Evolutionary conservation across 2,888 invertebrate genomes (phyloP).

Genomic region (Agrotis clavis): DNA sequence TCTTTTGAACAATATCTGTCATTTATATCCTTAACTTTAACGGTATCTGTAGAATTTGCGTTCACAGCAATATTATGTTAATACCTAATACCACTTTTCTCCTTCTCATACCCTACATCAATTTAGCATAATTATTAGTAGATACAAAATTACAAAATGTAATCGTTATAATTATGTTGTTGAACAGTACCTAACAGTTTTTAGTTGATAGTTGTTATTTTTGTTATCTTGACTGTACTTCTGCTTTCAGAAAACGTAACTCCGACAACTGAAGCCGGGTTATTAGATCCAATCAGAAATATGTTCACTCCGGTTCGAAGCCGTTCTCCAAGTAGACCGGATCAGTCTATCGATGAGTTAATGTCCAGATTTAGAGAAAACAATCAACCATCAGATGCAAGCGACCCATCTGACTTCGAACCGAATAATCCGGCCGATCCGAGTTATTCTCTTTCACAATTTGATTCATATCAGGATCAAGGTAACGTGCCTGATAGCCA

Average conservation of each 20-base stretch:
- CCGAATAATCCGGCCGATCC: conserved; percentile 11
- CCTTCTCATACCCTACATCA: too few species aligned
- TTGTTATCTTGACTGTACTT: background rate
- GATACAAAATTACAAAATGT: too few species aligned
- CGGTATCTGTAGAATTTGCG: too few species aligned
- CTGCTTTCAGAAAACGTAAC: conserved; percentile 44
- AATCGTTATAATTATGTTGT: too few species aligned
- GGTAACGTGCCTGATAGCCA: background rate
- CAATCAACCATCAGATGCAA: background rate
- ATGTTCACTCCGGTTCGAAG: conserved; percentile 27
- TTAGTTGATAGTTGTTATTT: too few species aligned
- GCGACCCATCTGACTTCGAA: background rate
- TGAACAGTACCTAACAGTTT: too few species aligned
- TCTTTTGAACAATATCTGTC: too few species aligned
- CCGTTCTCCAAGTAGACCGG: background rate
- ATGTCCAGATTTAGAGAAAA: conserved; percentile 24
- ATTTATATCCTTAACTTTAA: too few species aligned
- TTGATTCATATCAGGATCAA: conserved; percentile 14
- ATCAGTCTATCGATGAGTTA: conserved; percentile 13
- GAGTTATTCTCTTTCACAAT: background rate
- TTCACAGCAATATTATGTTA: too few species aligned
- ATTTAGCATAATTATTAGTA: too few species aligned
- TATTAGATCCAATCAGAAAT: conserved; percentile 37
- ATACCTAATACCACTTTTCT: too few species aligned
- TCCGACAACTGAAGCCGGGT: conserved; percentile 21